Evolutionary conservation across 2,888 invertebrate species (phyloP), one percentile per base, ranked within the genome.

Genomic region (Nomada fucata): DNA sequence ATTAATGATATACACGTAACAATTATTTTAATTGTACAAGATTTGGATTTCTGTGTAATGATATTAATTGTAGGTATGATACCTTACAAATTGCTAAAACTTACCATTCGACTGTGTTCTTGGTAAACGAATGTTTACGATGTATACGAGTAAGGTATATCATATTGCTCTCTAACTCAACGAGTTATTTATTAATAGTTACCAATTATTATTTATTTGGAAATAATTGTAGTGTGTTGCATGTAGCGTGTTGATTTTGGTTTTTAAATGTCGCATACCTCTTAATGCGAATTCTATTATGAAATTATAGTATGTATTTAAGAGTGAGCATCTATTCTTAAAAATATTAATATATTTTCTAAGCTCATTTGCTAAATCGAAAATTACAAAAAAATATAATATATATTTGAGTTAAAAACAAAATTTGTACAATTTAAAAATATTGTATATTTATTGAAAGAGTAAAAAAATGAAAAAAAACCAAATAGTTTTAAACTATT

Each of bases 21-120:
- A 71, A 70, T 88, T 92, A 85, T 92, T 60, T 20, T 5, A 50
- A 63, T 55, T 55, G 13, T 15, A 29, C 42, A n/a, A 11, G 47
- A 78, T 29, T 63, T 57, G 9, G 20, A 11, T n/a, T 9, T 59
- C 29, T 26, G 11, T 57, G 9, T 20, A 53, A 4, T 59, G 11
- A 23, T 50, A 44, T 26, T 55, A 71, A 70, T 29, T 60, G 18
- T 20, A 53, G 47, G 20, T 53, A 55, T 53, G 44, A 26, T 26
- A 65, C 61, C 60, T 26, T 50, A 9, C 9, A 42, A 52, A 29
- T 68, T 67, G 23, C 23, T 68, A 68, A 61, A 26, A 68, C 53
- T 50, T 50, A 63, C 44, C 57, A 67, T 18, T 57, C 15, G 29
- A 77, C 50, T 80, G 77, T 72, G 65, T 77, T 79, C 77, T 79